Percentiles rank a stretch among this genome's conserved stretches.
These are phyloP conservation scores for Drosophila putrida DNA, from an alignment of 2,888 invertebrate species.

Conservation along the genomic window DNA sequence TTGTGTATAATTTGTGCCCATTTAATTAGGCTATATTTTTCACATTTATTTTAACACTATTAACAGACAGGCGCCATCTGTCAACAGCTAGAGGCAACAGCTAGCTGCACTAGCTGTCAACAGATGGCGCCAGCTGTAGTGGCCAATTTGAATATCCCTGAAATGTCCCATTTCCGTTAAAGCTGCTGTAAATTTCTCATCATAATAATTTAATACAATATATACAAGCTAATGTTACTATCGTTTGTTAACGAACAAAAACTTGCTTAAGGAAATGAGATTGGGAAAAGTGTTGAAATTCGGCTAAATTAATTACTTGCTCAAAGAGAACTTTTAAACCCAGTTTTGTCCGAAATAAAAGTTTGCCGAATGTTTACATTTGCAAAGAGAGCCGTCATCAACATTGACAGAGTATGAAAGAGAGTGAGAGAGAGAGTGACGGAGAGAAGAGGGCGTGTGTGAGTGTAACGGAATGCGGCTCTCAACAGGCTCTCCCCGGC, in stretches of 20 bases:
- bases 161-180: conserved; percentile 21
- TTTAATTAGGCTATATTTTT: neutral
- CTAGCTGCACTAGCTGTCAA: neutral
- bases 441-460: neutral
- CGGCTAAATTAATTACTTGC: no score
- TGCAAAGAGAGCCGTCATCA: conserved; percentile 23
- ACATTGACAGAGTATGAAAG: conserved; percentile 4
- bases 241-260: conserved; percentile 8
- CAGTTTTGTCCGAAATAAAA: conserved; percentile 12
- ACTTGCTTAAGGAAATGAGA: neutral
- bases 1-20: neutral
- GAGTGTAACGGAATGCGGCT: conserved; percentile 47
- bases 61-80: conserved; percentile 29
- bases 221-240: conserved; percentile 13
- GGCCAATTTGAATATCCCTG: conserved; percentile 9
- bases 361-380: conserved; percentile 53
- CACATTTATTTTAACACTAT: neutral
- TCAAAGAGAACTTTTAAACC: neutral
- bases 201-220: no score
- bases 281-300: neutral
- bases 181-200: no score
- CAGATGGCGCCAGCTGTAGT: conserved; percentile 27
- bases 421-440: neutral
- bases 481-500: conserved; percentile 29
- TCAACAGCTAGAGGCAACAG: neutral